Evolutionary conservation across 1,140 invertebrate genomes (phyloP).

Genomic region (Anoplolepis gracilipes): DNA sequence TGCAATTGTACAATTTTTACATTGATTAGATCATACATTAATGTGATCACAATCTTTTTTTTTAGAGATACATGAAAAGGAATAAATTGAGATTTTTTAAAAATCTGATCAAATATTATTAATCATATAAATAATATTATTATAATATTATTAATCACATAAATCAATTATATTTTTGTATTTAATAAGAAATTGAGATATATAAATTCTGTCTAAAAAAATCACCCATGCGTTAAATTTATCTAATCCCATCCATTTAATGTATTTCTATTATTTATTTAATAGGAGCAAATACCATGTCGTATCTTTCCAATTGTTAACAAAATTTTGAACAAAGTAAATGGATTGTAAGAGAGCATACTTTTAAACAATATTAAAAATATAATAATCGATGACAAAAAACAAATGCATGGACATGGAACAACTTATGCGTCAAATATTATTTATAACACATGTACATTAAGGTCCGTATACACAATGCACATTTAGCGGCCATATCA

Average conservation of each 20-base stretch:
- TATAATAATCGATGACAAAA: conserved; percentile 45
- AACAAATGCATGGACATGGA: conserved; percentile 62
- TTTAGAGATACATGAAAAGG: conserved; percentile 3
- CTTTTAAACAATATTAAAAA: conserved; percentile 49
- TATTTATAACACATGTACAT: conserved; percentile 29
- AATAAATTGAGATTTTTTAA: conserved; percentile 6
- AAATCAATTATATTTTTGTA: neutral
- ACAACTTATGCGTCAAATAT: conserved; percentile 31
- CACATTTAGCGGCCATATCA: conserved; percentile 24
- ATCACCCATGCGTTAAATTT: neutral
- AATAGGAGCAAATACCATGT: conserved; percentile 8
- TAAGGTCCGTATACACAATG: conserved; percentile 45
- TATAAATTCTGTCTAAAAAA: neutral
- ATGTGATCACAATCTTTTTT: neutral
- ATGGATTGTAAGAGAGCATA: conserved; percentile 10
- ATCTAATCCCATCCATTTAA: neutral
- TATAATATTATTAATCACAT: neutral
- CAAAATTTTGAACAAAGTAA: conserved; percentile 27
- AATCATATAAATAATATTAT: neutral
- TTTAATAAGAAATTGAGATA: neutral
- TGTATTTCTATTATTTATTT: neutral
- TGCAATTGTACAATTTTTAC: conserved; percentile 4
- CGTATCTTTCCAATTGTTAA: conserved; percentile 11
- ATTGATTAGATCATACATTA: neutral
- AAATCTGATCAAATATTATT: neutral